These are phyloP conservation scores for Diarsia brunnea DNA, from an alignment of 2,888 invertebrate species.

Conservation along the genomic window DNA sequence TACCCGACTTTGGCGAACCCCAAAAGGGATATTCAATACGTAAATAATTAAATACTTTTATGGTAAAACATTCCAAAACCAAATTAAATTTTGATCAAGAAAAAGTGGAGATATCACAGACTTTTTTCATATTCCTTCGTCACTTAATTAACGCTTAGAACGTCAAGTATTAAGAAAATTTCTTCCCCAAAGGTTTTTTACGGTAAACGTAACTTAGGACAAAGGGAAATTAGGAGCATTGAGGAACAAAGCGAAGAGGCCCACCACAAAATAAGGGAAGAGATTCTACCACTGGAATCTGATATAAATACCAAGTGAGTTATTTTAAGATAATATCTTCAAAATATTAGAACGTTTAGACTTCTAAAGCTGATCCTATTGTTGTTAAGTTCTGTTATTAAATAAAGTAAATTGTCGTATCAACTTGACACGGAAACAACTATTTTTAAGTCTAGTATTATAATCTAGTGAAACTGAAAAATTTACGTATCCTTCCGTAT, in stretches of 20 bases:
- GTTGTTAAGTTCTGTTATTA: too few species aligned
- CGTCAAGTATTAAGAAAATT: slow-evolving; percentile 66
- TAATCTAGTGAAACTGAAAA: background rate
- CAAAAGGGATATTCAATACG: slow-evolving; percentile 22
- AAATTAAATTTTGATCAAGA: slow-evolving; percentile 64
- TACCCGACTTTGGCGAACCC: too few species aligned
- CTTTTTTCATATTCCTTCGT: slow-evolving; percentile 63
- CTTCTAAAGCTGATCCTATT: background rate
- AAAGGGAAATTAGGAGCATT: slow-evolving; percentile 73
- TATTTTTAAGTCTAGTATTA: slow-evolving; percentile 22
- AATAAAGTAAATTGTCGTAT: background rate
- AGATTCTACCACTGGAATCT: slow-evolving; percentile 56
- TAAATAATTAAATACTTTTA: slow-evolving; percentile 51
- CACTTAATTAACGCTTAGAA: slow-evolving; percentile 74
- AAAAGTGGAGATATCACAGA: slow-evolving; percentile 65
- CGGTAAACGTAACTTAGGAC: slow-evolving; percentile 66
- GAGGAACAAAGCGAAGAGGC: slow-evolving; percentile 67
- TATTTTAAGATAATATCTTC: slow-evolving; percentile 12
- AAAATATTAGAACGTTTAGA: background rate
- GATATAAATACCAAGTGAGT: slow-evolving; percentile 21
- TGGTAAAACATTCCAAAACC: slow-evolving; percentile 39
- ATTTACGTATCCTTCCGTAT: background rate
- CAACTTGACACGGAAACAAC: background rate
- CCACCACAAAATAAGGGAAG: slow-evolving; percentile 68
- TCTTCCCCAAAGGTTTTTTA: slow-evolving; percentile 64